These are phyloP conservation scores for Brachionus rubens DNA, from an alignment of 1,140 invertebrate species.

Conservation along the genomic window DNA sequence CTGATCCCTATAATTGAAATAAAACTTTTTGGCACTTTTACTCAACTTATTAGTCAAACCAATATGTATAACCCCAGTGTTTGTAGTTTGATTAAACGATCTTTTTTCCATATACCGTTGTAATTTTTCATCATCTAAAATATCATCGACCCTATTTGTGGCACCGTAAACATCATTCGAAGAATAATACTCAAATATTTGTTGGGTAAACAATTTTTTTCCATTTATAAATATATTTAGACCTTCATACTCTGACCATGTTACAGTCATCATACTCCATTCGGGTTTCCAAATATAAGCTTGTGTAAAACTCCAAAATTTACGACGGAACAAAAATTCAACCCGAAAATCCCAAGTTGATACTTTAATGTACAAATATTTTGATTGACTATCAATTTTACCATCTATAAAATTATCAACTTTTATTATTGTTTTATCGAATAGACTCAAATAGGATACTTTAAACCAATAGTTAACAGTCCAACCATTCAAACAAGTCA, in stretches of 20 bases:
- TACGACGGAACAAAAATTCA: conserved; percentile 21
- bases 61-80: neutral
- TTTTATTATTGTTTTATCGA: conserved; percentile 42
- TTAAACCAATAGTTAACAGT: conserved; percentile 31
- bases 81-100: conserved; percentile 2
- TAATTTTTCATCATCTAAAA: neutral
- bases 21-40: neutral
- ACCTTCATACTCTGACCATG: conserved; percentile 40
- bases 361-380: conserved; percentile 19
- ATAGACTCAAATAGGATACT: conserved; percentile 35
- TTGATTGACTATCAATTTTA: neutral
- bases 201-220: neutral
- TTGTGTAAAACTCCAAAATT: conserved; percentile 3
- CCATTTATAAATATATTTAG: conserved; percentile 28
- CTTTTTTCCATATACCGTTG: neutral
- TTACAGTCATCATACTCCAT: conserved; percentile 34
- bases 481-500: conserved; percentile 10
- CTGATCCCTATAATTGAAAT: neutral
- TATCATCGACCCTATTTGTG: neutral
- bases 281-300: neutral
- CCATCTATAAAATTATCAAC: conserved; percentile 8
- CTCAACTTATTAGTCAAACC: conserved; percentile 20
- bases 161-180: conserved; percentile 2
- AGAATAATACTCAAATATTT: conserved; percentile 36
- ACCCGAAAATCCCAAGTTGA: conserved; percentile 28